These are phyloP conservation scores for Mycalesis mineus DNA, from an alignment of 2,888 invertebrate species.

Conservation along the genomic window DNA sequence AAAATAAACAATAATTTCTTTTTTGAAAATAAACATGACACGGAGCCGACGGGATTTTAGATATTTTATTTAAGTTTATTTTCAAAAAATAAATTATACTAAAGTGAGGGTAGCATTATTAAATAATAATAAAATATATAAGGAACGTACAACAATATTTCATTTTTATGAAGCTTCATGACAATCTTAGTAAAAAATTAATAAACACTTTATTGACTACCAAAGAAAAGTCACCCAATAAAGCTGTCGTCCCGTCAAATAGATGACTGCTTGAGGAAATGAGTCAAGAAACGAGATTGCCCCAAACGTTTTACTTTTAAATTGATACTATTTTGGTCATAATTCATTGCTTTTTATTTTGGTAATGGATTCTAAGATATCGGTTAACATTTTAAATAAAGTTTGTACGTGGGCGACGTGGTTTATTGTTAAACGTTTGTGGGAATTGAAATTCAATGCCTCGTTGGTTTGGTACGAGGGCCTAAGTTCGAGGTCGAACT, in stretches of 20 bases:
- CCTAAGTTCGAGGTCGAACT: no score
- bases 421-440: neutral
- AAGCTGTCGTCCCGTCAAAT: neutral
- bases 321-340: neutral
- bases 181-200: neutral
- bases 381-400: neutral
- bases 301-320: conserved; percentile 3
- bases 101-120: no score
- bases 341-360: conserved; percentile 9
- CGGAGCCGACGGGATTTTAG: no score
- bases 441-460: neutral
- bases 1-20: no score
- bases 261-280: neutral
- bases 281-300: conserved; percentile 2
- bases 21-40: no score
- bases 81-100: no score
- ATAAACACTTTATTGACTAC: neutral
- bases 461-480: no score
- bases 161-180: no score
- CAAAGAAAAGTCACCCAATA: conserved; percentile 4
- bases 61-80: no score
- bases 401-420: neutral
- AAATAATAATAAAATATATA: no score
- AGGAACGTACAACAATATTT: no score
- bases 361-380: conserved; percentile 1